Evolutionary conservation across 2,113 vertebrate species (phyloP), one percentile per base, ranked within the genome.

Genomic region (Panthera uncia): DNA sequence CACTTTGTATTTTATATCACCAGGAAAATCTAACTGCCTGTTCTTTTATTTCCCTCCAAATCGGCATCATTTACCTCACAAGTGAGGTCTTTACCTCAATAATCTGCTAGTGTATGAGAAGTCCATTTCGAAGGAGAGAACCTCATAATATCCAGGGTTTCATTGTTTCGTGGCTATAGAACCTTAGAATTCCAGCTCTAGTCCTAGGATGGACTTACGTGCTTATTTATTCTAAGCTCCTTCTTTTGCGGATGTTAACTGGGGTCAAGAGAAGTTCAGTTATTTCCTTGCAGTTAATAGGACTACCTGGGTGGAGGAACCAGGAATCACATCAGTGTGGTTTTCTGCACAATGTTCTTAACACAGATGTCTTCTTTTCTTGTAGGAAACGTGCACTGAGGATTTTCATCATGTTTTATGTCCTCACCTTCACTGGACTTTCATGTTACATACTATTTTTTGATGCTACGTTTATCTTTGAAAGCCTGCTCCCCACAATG

Each of bases 381-480:
- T 79, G 5, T 33, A 97, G 96, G 96, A 96, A 96, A 66, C 18
- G 4, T 45, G 90, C 27, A 10, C 78, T 96, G 89, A 96, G 81
- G 66, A 71, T 89, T 87, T 85, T 94, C 78, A 5, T 82, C 29
- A 25, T 91, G 50, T 52, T 97, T 55, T 93, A 78, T 27, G 66
- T 89, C 36, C 85, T 97, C 38, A 50, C 15, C 76, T 55, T 97
- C 92, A 92, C 81, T 29, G 96, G 65, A 38, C 73, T 97, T 82
- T 95, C 76, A 7, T 97, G 95, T 66, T 98, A 97, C 13, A 23
- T 89, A 52, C 29, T 97, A 2, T 79, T 98, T 52, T 73, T 97
- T 79, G 96, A 97, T 27, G 74, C 90, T 36, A 92, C 66, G 0
- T 98, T 98, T 84, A 38, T 97, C 80, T 97, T 96, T 71, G 95